A percentile compares a stretch with the other conserved stretches of the same genome.
Conservation (phyloP, 2,113 vertebrate genomes). For the Halcyon senegalensis region DNA sequence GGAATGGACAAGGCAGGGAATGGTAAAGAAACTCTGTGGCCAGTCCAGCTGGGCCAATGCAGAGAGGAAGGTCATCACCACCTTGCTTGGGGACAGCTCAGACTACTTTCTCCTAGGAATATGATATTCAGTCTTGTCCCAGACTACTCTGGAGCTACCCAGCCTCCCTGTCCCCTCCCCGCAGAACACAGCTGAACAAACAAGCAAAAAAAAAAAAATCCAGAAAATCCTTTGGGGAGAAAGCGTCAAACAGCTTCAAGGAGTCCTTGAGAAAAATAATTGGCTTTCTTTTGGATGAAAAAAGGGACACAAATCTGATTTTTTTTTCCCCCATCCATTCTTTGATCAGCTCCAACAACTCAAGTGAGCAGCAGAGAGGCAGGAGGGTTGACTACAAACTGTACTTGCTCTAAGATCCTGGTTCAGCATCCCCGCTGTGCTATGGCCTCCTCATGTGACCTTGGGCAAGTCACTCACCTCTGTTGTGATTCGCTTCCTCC, state of each 20-base stretch:
- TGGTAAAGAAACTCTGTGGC: not conserved
- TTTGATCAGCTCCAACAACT: conserved; percentile 26
- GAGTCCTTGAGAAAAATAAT: conserved; percentile 53
- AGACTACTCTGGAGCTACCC: not conserved
- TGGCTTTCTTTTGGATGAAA: conserved; percentile 20
- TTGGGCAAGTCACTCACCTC: conserved; percentile 19
- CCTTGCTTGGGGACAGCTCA: conserved; percentile 7
- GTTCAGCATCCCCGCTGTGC: not conserved
- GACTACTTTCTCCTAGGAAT: conserved; percentile 1
- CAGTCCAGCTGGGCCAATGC: not conserved
- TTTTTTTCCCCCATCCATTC: not conserved
- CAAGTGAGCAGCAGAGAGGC: not conserved
- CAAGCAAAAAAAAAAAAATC: conserved; percentile 1
- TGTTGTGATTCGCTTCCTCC: fast-evolving
- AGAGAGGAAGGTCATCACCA: conserved; percentile 4
- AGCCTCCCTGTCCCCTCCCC: not conserved
- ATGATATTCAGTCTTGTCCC: not conserved
- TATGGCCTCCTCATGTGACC: not conserved
- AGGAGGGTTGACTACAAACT: not conserved
- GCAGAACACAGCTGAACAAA: conserved; percentile 3
- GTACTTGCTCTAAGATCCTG: not conserved
- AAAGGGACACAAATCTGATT: not conserved
- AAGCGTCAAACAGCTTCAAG: conserved; percentile 5
- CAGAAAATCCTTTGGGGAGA: conserved; percentile 40
- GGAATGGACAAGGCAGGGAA: conserved; percentile 19